phyloP scores from a whole-genome alignment of 1,140 invertebrate genomes.

The Gryon sp. region DNA sequence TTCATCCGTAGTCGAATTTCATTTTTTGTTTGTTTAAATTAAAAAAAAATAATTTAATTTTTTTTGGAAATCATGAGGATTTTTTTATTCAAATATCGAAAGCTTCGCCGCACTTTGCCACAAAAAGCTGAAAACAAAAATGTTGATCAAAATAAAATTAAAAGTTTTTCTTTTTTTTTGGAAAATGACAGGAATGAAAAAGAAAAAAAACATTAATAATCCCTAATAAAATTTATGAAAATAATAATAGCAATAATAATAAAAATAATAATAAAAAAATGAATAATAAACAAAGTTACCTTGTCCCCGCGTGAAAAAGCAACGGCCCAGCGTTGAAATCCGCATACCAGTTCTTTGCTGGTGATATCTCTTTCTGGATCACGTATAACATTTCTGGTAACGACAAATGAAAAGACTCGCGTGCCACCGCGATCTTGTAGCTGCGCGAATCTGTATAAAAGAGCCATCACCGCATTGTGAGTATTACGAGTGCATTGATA shows the following conservation, averaged over 20 bases:
- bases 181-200: too few relatives aligned
- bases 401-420: conserved; percentile 91
- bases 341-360: conserved; percentile 91
- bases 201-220: too few relatives aligned
- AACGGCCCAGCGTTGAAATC: conserved; percentile 93
- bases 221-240: conserved; percentile 15
- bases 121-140: too few relatives aligned
- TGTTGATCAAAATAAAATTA: too few relatives aligned
- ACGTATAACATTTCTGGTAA: conserved; percentile 88
- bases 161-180: too few relatives aligned
- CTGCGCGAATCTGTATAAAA: conserved; percentile 91
- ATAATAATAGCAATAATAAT: not conserved
- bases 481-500: conserved; percentile 45
- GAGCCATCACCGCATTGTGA: conserved; percentile 85
- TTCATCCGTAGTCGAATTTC: too few relatives aligned
- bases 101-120: too few relatives aligned
- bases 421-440: conserved; percentile 91
- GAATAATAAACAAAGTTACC: conserved; percentile 72
- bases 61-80: too few relatives aligned
- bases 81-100: too few relatives aligned
- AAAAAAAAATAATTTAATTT: too few relatives aligned
- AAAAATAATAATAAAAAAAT: conserved; percentile 1
- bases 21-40: too few relatives aligned
- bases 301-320: conserved; percentile 90
- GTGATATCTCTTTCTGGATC: conserved; percentile 90